phyloP scores from a whole-genome alignment of 2,113 vertebrate genomes.

The Notiomystis cincta region DNA sequence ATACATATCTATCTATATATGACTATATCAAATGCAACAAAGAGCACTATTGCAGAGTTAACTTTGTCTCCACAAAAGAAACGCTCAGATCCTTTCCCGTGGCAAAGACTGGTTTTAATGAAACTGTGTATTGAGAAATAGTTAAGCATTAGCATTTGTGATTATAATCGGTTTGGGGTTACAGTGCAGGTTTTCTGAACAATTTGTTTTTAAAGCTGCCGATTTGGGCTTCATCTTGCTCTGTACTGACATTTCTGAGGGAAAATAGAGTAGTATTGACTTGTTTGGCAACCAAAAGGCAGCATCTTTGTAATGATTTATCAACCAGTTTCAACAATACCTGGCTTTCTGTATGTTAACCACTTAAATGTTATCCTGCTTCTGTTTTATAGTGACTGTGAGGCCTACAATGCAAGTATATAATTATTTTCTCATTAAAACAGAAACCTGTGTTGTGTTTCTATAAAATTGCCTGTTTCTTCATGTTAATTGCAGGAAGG shows the following conservation, averaged over 20 bases:
- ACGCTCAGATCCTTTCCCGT: conserved; percentile 46
- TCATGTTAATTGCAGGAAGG: background rate
- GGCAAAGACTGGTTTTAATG: conserved; percentile 69
- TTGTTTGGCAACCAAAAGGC: conserved; percentile 45
- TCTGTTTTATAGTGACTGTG: conserved; percentile 90
- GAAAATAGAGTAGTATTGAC: conserved; percentile 35
- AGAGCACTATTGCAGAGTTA: conserved; percentile 65
- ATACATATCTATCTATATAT: conserved; percentile 61
- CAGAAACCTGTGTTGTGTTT: conserved; percentile 74
- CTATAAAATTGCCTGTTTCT: conserved; percentile 14
- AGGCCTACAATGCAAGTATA: conserved; percentile 86
- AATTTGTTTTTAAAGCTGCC: conserved; percentile 61
- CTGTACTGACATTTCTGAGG: conserved; percentile 30
- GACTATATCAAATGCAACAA: conserved; percentile 14
- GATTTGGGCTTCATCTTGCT: conserved; percentile 57
- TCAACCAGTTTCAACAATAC: conserved; percentile 59
- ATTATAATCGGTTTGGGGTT: conserved; percentile 62
- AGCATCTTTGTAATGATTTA: conserved; percentile 62
- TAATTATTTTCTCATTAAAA: conserved; percentile 99
- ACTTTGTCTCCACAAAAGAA: conserved; percentile 65
- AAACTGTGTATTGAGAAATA: conserved; percentile 66
- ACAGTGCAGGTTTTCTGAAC: conserved; percentile 63
- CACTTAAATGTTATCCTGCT: conserved; percentile 86
- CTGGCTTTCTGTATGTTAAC: conserved; percentile 85
- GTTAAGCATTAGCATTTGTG: conserved; percentile 70